Base-by-base conservation (phyloP, 2,113 vertebrate species). In the Pelecanus crispus region DNA sequence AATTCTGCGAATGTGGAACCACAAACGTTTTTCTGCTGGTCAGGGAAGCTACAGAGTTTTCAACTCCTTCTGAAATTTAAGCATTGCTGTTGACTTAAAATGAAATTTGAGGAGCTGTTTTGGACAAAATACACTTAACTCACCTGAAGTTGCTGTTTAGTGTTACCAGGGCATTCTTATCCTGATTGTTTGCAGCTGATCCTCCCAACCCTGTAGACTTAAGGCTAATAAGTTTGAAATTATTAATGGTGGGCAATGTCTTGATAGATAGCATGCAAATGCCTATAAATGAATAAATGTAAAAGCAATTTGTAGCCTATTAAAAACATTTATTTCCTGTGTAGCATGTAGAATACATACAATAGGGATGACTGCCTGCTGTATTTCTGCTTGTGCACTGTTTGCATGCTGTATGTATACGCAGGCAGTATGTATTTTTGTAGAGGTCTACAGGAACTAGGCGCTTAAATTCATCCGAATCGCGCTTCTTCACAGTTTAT, bases 1-100 rank as follows among this genome's bases (percentile, higher is more conserved):
- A 47, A 13, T 28, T 59, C 31, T 55, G 34, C 25, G 2, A 22
- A 5, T 3, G 22, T 3, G 4, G 10, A 61, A 29, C 24, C 19
- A 47, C 53, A 49, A 31, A 59, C 0, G 0, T 32, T 83, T 42
- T 66, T 81, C 13, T 58, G 44, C 38, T 70, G 36, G 1, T 2
- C 9, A 22, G 50, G 13, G 50, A 70, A 38, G 17, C 58, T 7
- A 1, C 1, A 36, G 16, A 59, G 36, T 14, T 75, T 47, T 61
- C 12, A 38, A 2, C 36, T 71, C 36, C 17, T 73, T 67, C 25
- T 45, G 67, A 34, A 81, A 36, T 71, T 15, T 77, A 81, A 66
- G 20, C 3, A 40, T 38, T 4, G 4, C 24, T 53, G 24, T 62
- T 70, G 67, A 38, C 9, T 40, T 28, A 6, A 40, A 71, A 67